phyloP scores from a whole-genome alignment of 2,797 vertebrate species.

The Rhincodon typus region DNA sequence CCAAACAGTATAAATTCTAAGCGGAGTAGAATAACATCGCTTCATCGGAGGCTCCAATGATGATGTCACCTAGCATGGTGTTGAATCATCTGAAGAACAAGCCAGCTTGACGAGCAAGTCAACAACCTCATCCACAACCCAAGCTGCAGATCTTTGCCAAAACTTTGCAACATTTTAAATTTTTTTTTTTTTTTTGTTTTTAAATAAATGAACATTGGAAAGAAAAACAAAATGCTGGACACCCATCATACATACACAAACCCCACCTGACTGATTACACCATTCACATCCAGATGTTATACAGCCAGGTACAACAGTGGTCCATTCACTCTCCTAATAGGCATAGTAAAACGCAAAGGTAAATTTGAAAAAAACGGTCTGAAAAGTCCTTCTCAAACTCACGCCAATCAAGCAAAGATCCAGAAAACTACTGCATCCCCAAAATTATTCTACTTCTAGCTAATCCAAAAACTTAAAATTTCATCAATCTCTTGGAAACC shows the following conservation, averaged over 20 bases:
- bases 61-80: too few species aligned
- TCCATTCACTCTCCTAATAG: not conserved
- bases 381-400: not conserved
- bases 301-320: not conserved
- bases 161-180: too few species aligned
- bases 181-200: too few species aligned
- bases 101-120: too few species aligned
- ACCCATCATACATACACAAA: not conserved
- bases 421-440: not conserved
- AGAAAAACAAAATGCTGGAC: not conserved
- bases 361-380: not conserved
- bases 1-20: too few species aligned
- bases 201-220: not conserved
- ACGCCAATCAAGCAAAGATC: not conserved
- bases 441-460: not conserved
- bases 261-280: not conserved
- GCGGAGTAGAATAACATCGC: too few species aligned
- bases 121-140: too few species aligned
- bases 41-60: too few species aligned
- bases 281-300: not conserved
- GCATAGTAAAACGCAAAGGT: not conserved
- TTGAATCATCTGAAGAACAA: too few species aligned
- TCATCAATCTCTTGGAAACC: not conserved
- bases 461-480: not conserved
- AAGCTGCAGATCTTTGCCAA: too few species aligned